Percentiles rank a stretch among this genome's conserved stretches.
Evolutionary conservation across 2,113 vertebrate genomes (phyloP).

Genomic region (Cynoglossus semilaevis): DNA sequence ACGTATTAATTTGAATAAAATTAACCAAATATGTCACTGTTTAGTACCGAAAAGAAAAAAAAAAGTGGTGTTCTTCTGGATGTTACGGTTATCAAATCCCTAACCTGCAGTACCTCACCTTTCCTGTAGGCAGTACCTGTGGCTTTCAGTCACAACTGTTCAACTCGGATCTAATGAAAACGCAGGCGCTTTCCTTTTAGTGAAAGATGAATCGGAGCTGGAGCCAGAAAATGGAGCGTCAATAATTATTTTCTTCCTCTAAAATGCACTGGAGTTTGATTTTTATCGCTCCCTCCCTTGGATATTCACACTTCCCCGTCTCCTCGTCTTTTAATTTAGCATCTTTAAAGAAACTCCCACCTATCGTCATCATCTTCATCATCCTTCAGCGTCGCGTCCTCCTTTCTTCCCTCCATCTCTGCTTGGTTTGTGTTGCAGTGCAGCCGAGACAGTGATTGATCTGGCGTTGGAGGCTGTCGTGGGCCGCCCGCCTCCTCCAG

Average conservation of each 20-base stretch:
- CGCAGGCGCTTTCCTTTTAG: too few species aligned
- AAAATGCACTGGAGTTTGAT: conserved; percentile 1
- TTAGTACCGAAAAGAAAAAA: too few species aligned
- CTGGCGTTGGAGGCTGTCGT: conserved; percentile 50
- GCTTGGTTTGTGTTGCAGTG: conserved; percentile 5
- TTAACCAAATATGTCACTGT: too few species aligned
- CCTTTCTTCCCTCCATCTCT: conserved; percentile 1
- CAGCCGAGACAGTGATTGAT: conserved; percentile 71
- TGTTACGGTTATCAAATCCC: too few species aligned
- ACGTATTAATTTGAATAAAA: too few species aligned
- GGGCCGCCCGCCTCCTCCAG: conserved; percentile 55
- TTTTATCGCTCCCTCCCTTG: not conserved
- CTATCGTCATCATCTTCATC: conserved; percentile 25
- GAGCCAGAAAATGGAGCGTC: not conserved
- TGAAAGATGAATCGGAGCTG: not conserved
- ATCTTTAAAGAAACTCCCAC: conserved; percentile 22
- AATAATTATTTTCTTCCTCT: not conserved
- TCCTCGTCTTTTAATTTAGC: conserved; percentile 5
- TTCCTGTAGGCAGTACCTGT: not conserved
- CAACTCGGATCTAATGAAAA: not conserved
- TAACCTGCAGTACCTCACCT: not conserved
- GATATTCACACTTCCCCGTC: not conserved
- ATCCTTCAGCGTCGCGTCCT: conserved; percentile 20
- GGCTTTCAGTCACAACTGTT: not conserved
- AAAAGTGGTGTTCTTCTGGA: too few species aligned